Evolutionary conservation across 2,888 invertebrate species (phyloP).

Genomic region (Druceiella hillmani): DNA sequence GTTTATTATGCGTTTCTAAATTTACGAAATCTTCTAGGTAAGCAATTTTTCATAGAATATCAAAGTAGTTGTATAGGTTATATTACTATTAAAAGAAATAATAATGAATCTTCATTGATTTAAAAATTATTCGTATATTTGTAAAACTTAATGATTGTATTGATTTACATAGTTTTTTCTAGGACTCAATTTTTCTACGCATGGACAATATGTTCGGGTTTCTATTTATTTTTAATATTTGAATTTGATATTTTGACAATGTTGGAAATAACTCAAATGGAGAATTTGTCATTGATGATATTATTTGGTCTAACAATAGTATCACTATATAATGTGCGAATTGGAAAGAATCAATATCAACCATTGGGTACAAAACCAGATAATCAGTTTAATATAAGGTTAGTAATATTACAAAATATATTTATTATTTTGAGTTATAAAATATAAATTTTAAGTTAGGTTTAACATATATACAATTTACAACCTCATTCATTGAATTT

Average conservation of each 20-base stretch:
- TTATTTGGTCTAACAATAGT: constrained; percentile 36
- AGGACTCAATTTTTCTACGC: constrained; percentile 70
- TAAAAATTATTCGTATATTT: neutral
- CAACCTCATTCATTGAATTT: too few relatives aligned
- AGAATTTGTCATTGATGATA: constrained; percentile 40
- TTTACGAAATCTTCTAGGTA: too few relatives aligned
- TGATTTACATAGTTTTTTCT: constrained; percentile 26
- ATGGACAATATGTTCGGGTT: constrained; percentile 66
- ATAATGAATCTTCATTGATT: constrained; percentile 1
- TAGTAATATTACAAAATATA: too few relatives aligned
- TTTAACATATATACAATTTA: too few relatives aligned
- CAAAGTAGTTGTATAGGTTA: too few relatives aligned
- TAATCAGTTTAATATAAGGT: too few relatives aligned
- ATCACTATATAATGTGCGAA: constrained; percentile 44
- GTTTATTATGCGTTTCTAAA: too few relatives aligned
- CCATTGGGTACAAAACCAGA: too few relatives aligned
- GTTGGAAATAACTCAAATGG: constrained; percentile 56
- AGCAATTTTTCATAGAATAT: too few relatives aligned
- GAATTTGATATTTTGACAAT: constrained; percentile 65
- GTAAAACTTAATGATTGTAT: constrained; percentile 1
- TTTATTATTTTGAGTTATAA: too few relatives aligned
- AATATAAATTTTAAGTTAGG: too few relatives aligned
- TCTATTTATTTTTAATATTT: constrained; percentile 63
- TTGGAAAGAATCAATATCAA: too few relatives aligned
- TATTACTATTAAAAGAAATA: constrained; percentile 3